These are phyloP conservation scores for Aspidiotus rigidus DNA, from an alignment of 2,888 invertebrate genomes.

Conservation along the genomic window DNA sequence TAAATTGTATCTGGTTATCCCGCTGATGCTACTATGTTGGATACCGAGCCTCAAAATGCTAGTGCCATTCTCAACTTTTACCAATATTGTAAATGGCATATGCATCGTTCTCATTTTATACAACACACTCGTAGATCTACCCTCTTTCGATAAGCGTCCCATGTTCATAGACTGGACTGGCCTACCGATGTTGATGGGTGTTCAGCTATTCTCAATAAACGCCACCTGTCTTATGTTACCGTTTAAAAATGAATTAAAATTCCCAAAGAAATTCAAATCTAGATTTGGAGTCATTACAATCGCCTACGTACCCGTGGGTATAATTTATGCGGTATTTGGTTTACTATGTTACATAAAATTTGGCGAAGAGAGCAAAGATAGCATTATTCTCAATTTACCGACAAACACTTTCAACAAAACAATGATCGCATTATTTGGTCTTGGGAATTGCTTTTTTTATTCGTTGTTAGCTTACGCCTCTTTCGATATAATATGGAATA, in stretches of 20 bases:
- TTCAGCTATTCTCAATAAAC: slow-evolving; percentile 23
- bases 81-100: slow-evolving; percentile 15
- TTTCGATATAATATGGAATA: slow-evolving; percentile 26
- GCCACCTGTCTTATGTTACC: slow-evolving; percentile 27
- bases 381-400: slow-evolving; percentile 19
- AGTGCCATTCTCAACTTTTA: slow-evolving; percentile 14
- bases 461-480: slow-evolving; percentile 24
- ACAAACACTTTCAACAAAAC: slow-evolving; percentile 7
- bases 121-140: slow-evolving; percentile 15
- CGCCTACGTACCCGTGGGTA: slow-evolving; percentile 11
- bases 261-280: slow-evolving; percentile 19
- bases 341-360: slow-evolving; percentile 18
- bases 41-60: slow-evolving; percentile 22
- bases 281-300: slow-evolving; percentile 15
- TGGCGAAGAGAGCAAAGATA: slow-evolving; percentile 11
- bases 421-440: slow-evolving; percentile 16
- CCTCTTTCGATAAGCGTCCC: slow-evolving; percentile 7
- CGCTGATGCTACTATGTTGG: slow-evolving; percentile 22
- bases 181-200: slow-evolving; percentile 17
- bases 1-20: slow-evolving; percentile 12
- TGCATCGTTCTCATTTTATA: slow-evolving; percentile 16
- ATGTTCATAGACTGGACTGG: not conserved
- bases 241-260: slow-evolving; percentile 19
- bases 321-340: slow-evolving; percentile 20
- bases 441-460: slow-evolving; percentile 20